Conservation (phyloP, 37 sponge, comb jelly and placozoan species). For the Eunapius fragilis region DNA sequence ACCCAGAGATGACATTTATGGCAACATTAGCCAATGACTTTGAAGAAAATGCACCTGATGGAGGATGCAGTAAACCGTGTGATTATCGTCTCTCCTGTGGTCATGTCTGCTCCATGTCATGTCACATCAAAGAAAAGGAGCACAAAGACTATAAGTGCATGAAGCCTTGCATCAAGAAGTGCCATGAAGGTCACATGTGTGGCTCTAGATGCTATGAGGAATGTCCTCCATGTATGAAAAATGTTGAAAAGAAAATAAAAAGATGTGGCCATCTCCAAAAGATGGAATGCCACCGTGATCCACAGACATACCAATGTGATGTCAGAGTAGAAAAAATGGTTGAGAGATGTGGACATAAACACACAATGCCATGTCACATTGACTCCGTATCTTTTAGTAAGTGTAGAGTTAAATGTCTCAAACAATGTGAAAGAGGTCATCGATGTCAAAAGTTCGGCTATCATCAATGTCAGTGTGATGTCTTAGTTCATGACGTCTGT, state of each 20-base stretch:
- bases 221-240: constrained; percentile 31
- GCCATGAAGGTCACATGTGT: constrained; percentile 54
- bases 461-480: constrained; percentile 31
- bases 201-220: constrained; percentile 6
- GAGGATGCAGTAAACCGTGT: constrained; percentile 74
- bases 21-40: constrained; percentile 57
- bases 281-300: constrained; percentile 52
- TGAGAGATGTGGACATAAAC: constrained; percentile 28
- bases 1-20: constrained; percentile 47
- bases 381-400: no score
- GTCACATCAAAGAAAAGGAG: constrained; percentile 60
- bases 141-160: constrained; percentile 66
- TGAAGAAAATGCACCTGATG: constrained; percentile 50
- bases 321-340: constrained; percentile 19
- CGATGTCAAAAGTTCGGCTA: constrained; percentile 31
- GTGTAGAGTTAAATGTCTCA: constrained; percentile 28
- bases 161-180: constrained; percentile 39
- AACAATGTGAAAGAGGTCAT: constrained; percentile 57
- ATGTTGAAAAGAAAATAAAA: constrained; percentile 47
- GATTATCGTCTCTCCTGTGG: constrained; percentile 70
- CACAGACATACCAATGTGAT: constrained; percentile 3
- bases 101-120: constrained; percentile 59
- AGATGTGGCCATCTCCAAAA: constrained; percentile 62
- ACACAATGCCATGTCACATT: constrained; percentile 4
- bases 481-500: constrained; percentile 18